These are phyloP conservation scores for Onthophagus taurus DNA, from an alignment of 1,140 invertebrate genomes.

Conservation along the genomic window DNA sequence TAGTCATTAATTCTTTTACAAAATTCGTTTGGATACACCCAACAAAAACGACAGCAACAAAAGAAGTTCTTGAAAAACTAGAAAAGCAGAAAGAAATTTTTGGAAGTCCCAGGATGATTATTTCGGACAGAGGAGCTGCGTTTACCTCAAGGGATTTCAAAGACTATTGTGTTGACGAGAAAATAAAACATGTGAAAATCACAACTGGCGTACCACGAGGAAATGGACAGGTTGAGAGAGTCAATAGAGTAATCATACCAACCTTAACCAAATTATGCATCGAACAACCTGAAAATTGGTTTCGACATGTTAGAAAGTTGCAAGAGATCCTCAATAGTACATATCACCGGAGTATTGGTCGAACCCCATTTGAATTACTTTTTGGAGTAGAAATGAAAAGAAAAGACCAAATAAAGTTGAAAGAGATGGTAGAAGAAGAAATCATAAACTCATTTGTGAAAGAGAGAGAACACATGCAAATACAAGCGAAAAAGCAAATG, in stretches of 20 bases:
- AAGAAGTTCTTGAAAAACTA: constrained; percentile 15
- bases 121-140: constrained; percentile 23
- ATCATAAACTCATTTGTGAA: too few relatives aligned
- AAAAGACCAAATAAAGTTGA: not conserved
- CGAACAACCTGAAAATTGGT: constrained; percentile 27
- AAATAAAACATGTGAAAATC: constrained; percentile 19
- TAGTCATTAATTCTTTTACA: constrained; percentile 35
- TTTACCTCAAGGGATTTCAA: constrained; percentile 23
- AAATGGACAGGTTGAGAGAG: constrained; percentile 31
- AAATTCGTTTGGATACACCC: constrained; percentile 38
- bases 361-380: constrained; percentile 32
- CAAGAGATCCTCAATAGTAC: constrained; percentile 32
- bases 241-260: constrained; percentile 27
- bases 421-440: too few relatives aligned
- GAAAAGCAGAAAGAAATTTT: constrained; percentile 8
- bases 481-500: too few relatives aligned
- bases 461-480: too few relatives aligned
- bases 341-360: constrained; percentile 26
- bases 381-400: constrained; percentile 24
- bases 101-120: constrained; percentile 15
- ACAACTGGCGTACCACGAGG: constrained; percentile 25
- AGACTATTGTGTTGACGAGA: constrained; percentile 20
- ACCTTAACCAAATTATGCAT: constrained; percentile 24
- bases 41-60: constrained; percentile 27
- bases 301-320: constrained; percentile 24